A percentile compares a stretch with the other conserved stretches of the same genome.
These are phyloP conservation scores for Ondatra zibethicus DNA, from an alignment of 2,113 vertebrate genomes.

Conservation along the genomic window DNA sequence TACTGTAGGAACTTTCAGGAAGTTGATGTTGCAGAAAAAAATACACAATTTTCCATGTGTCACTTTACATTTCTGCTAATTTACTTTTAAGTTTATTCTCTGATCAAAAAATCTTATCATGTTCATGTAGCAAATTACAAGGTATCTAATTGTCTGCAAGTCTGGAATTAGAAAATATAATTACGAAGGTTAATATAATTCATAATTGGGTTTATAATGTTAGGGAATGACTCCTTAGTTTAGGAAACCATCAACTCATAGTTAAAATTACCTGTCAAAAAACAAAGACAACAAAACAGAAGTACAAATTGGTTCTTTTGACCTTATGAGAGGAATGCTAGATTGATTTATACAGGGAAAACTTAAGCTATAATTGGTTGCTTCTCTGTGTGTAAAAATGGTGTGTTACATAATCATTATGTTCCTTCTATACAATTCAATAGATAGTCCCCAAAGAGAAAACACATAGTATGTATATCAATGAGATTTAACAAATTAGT, in stretches of 20 bases:
- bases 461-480: background rate
- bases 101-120: background rate
- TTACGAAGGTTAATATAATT: constrained; percentile 62
- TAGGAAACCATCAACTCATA: constrained; percentile 41
- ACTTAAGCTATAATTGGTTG: background rate
- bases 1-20: constrained; percentile 54
- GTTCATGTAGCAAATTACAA: constrained; percentile 27
- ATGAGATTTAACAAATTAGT: background rate
- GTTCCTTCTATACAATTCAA: background rate
- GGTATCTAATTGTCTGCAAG: constrained; percentile 26
- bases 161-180: constrained; percentile 53
- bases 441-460: background rate
- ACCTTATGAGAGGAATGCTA: background rate
- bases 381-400: background rate
- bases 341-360: constrained; percentile 10
- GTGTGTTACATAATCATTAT: constrained; percentile 7
- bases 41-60: background rate
- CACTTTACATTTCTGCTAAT: constrained; percentile 48
- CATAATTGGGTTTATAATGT: constrained; percentile 56
- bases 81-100: constrained; percentile 45
- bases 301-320: constrained; percentile 1
- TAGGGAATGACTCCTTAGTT: constrained; percentile 43
- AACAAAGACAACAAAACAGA: constrained; percentile 29
- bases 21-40: constrained; percentile 43
- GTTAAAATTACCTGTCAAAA: constrained; percentile 59